A percentile compares a stretch with the other conserved stretches of the same genome.
Conservation (phyloP, 1,140 invertebrate species). For the Druon quercuslanigerum region DNA sequence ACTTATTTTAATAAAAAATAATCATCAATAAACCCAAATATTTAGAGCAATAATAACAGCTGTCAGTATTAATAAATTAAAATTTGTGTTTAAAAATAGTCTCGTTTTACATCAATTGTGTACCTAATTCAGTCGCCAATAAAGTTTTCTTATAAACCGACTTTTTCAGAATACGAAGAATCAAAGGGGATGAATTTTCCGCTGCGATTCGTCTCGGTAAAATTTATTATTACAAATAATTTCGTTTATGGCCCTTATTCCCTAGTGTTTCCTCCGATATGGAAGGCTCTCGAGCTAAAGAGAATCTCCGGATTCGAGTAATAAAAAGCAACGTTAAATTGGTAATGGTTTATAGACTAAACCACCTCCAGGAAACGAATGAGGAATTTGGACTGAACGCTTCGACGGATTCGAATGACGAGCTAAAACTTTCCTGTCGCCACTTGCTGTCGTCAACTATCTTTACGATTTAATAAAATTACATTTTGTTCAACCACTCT, state of each 20-base stretch:
- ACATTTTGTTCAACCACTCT: slow-evolving; percentile 3
- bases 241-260: slow-evolving; percentile 23
- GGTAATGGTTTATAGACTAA: slow-evolving; percentile 25
- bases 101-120: too few relatives aligned
- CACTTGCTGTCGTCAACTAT: background rate
- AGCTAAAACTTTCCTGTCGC: slow-evolving; percentile 22
- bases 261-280: slow-evolving; percentile 11
- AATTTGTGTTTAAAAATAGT: too few relatives aligned
- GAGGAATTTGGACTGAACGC: slow-evolving; percentile 24
- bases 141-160: background rate
- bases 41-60: too few relatives aligned
- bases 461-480: slow-evolving; percentile 25
- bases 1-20: too few relatives aligned
- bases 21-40: too few relatives aligned
- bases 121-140: background rate
- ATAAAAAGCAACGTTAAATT: slow-evolving; percentile 16
- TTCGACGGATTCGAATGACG: slow-evolving; percentile 13
- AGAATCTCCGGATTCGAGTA: slow-evolving; percentile 12
- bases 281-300: background rate
- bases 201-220: background rate
- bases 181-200: background rate
- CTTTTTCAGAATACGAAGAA: background rate
- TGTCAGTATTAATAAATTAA: too few relatives aligned
- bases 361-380: slow-evolving; percentile 24
- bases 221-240: slow-evolving; percentile 25